These are phyloP conservation scores for Ploceus nigricollis DNA, from an alignment of 2,113 vertebrate species.

Conservation along the genomic window DNA sequence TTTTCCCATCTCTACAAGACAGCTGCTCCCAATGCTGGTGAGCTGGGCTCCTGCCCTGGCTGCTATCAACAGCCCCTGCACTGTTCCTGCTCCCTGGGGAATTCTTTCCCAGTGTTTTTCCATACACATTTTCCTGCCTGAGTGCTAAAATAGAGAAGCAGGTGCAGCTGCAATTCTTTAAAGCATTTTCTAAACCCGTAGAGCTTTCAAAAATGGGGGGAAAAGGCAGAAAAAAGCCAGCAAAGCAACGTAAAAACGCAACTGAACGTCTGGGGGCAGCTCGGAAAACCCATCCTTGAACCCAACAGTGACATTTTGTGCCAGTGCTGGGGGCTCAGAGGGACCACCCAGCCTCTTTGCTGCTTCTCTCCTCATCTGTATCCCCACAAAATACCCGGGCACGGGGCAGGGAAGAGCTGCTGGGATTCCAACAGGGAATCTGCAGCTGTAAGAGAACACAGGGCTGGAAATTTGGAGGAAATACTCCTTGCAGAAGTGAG, in stretches of 20 bases:
- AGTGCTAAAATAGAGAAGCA: neutral
- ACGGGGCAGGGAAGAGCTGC: neutral
- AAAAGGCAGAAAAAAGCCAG: neutral
- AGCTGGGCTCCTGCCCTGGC: neutral
- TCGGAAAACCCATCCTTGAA: fast-evolving
- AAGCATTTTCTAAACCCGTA: neutral
- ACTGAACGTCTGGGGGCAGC: fast-evolving
- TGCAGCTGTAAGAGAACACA: constrained; percentile 30
- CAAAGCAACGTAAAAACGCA: fast-evolving
- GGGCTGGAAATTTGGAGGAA: constrained; percentile 32
- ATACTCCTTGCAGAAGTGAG: constrained; percentile 15
- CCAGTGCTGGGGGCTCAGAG: neutral
- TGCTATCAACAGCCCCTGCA: fast-evolving
- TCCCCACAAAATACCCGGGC: neutral
- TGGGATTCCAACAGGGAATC: constrained; percentile 21
- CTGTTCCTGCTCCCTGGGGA: neutral
- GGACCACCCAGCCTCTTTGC: neutral
- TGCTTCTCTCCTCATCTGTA: neutral
- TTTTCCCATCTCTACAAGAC: neutral
- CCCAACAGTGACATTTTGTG: neutral
- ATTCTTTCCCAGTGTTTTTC: neutral
- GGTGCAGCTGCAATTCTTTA: neutral
- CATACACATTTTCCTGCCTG: neutral
- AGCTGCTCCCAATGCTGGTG: neutral
- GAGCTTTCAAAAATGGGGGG: neutral